phyloP scores from a whole-genome alignment of 2,888 invertebrate species.

The Pogonocherus hispidulus region DNA sequence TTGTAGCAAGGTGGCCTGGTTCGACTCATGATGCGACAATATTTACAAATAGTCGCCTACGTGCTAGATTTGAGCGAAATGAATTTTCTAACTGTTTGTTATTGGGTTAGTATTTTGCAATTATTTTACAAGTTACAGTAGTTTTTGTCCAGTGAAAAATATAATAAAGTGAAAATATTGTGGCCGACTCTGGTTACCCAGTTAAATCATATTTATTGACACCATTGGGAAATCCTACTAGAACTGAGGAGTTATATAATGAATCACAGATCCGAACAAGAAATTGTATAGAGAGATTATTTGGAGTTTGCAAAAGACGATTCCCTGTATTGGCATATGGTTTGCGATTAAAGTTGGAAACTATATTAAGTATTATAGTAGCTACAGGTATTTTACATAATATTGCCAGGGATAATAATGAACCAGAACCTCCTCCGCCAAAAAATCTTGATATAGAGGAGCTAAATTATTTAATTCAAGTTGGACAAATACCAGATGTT shows the following conservation, averaged over 20 bases:
- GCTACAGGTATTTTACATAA: background rate
- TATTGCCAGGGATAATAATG: background rate
- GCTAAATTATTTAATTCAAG: too few relatives aligned
- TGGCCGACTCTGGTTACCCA: too few relatives aligned
- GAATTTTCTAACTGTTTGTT: background rate
- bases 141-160: too few relatives aligned
- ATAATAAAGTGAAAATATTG: background rate
- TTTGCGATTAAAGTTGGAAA: background rate
- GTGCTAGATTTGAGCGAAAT: background rate
- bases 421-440: background rate
- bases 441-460: too few relatives aligned
- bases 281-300: background rate
- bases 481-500: too few relatives aligned
- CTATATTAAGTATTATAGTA: background rate
- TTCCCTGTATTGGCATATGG: background rate
- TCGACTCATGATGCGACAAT: background rate
- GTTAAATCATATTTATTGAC: too few relatives aligned
- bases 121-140: too few relatives aligned
- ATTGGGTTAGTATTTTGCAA: too few relatives aligned
- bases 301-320: background rate
- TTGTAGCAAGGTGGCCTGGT: background rate
- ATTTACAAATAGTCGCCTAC: background rate
- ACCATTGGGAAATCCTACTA: background rate
- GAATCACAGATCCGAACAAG: background rate
- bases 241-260: background rate